A percentile compares a stretch with the other conserved stretches of the same genome.
Conservation (phyloP, 1,140 invertebrate species). For the Ganaspis sp. region DNA sequence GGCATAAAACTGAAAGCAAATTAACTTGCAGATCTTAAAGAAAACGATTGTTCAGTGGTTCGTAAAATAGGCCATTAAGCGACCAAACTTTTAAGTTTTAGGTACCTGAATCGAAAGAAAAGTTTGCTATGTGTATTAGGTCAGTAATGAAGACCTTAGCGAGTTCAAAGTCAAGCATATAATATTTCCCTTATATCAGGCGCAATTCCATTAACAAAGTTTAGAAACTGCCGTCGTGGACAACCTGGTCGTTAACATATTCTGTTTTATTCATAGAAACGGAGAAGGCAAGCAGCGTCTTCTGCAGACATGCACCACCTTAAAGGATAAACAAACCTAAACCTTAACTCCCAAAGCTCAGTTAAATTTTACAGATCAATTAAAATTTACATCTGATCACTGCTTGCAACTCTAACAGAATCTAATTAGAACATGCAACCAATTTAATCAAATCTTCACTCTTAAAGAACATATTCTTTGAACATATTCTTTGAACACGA, state of each 20-base stretch:
- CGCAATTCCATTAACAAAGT: conserved; percentile 67
- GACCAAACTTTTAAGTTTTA: background rate
- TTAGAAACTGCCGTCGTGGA: conserved; percentile 48
- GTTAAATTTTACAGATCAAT: conserved; percentile 6
- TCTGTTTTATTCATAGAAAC: conserved; percentile 35
- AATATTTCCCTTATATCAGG: conserved; percentile 58
- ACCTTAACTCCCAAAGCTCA: background rate
- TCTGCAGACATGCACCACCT: background rate
- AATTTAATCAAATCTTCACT: background rate
- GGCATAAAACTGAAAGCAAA: background rate
- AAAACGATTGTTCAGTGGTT: background rate
- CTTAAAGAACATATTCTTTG: too few species aligned
- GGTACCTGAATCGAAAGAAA: background rate
- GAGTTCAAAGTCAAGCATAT: conserved; percentile 3
- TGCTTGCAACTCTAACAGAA: background rate
- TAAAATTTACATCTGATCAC: conserved; percentile 8
- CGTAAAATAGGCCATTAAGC: background rate
- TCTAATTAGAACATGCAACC: background rate
- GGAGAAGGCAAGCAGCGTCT: background rate
- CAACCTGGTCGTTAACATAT: conserved; percentile 1
- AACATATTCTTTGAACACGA: too few species aligned
- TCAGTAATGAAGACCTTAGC: background rate
- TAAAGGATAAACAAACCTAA: conserved; percentile 2
- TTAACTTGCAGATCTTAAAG: background rate
- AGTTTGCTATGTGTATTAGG: background rate